Evolutionary conservation across 2,797 vertebrate genomes (phyloP).

Genomic region (Caiman crocodilus): DNA sequence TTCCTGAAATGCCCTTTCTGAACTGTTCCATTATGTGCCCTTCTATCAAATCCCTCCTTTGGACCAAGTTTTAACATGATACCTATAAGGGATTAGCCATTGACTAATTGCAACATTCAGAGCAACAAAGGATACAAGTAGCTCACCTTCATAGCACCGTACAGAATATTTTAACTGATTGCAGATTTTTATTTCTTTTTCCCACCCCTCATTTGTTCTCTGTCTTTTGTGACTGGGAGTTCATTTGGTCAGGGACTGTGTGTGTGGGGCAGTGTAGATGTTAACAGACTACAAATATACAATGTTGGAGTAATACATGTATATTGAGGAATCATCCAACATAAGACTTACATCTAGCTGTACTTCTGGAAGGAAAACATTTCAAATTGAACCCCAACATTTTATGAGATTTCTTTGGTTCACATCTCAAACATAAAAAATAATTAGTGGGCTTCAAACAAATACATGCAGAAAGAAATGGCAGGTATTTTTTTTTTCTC

Average conservation of each 20-base stretch:
- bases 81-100: not conserved
- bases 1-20: not conserved
- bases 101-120: not conserved
- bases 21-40: not conserved
- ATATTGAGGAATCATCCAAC: too few relatives aligned
- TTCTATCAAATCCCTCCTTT: not conserved
- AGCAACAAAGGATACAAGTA: not conserved
- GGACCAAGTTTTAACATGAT: not conserved
- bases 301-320: too few relatives aligned
- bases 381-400: not conserved
- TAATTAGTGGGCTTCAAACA: constrained; percentile 7
- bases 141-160: not conserved
- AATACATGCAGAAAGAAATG: not conserved
- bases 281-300: too few relatives aligned
- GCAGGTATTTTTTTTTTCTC: not conserved
- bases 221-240: not conserved
- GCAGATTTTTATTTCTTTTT: not conserved
- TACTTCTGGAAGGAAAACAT: not conserved
- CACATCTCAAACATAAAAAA: constrained; percentile 16
- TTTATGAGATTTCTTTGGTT: not conserved
- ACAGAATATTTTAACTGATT: not conserved
- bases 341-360: not conserved
- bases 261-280: not conserved
- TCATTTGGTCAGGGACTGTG: not conserved
- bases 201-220: not conserved